Base-by-base conservation (phyloP, 2,888 invertebrate species). In the Morpho deidamia region DNA sequence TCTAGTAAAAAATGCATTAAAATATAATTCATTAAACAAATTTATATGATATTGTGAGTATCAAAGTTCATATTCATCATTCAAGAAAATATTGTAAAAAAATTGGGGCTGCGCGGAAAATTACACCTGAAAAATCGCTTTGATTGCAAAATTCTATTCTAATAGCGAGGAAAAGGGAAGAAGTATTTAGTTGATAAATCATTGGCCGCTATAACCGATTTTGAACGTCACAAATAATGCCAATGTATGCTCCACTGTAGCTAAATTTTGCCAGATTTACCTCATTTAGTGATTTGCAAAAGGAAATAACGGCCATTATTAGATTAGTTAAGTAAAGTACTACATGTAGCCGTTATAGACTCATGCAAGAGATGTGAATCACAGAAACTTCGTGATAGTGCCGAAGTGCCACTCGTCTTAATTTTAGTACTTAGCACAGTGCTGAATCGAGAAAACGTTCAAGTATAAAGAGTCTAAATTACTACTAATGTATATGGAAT, bases 191-290 rank as follows among this genome's bases (percentile, higher is more conserved):
- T 47, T 55, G 60, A 56, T 53, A 51, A 58, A 44, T 54, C 48
- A 48, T 61, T 81, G 88, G 86, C 87, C 88, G 87, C 78, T 87
- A 87, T 87, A 83, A 71, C 86, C 87, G 74, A 75, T 74, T 65
- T 68, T 67, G 51, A 51, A 67, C 57, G 69, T 63, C 64, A 43
- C 47, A 41, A 51, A 65, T 63, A 74, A 67, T 72, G 76, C 81
- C 83, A 84, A 85, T 85, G 34, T 53, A 23, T 46, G 44, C 8
- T 45, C 42, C 41, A 33, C 41, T 39, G 12, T 46, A 7, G 46
- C 9, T 32, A 58, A 83, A 86, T 88, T 89, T 88, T 85, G 88
- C 87, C 87, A 86, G 87, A 84, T 85, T 85, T 85, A 86, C 87
- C 85, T 74, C 70, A 56, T 60, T 55, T 43, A 51, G 51, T 49